phyloP scores from a whole-genome alignment of 2,888 invertebrate genomes.

The Diarsia mendica region DNA sequence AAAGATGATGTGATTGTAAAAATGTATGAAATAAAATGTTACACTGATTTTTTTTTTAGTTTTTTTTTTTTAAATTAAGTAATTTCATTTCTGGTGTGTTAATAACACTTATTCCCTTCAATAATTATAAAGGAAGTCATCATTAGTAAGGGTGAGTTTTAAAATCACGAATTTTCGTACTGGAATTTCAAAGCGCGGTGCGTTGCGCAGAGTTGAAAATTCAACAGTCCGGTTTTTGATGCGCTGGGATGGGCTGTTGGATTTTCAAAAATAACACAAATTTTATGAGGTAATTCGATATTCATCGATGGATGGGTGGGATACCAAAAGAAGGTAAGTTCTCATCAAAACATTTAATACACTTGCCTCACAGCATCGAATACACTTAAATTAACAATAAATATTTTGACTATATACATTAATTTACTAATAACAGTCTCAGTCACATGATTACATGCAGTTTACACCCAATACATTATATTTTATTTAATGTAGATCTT shows the following conservation, averaged over 20 bases:
- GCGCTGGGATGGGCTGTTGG: too few species aligned
- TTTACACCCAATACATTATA: not conserved
- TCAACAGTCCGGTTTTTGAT: too few species aligned
- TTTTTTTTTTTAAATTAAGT: slow-evolving; percentile 1
- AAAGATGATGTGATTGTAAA: slow-evolving; percentile 61
- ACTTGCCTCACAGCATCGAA: slow-evolving; percentile 29
- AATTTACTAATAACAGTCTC: slow-evolving; percentile 69
- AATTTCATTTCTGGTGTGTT: not conserved
- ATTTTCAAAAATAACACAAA: too few species aligned
- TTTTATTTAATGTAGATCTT: slow-evolving; percentile 3
- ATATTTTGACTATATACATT: slow-evolving; percentile 63
- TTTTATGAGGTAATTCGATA: too few species aligned
- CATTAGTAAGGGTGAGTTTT: too few species aligned
- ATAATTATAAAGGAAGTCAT: not conserved
- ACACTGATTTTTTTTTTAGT: slow-evolving; percentile 54
- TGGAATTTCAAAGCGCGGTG: too few species aligned
- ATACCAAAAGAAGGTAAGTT: slow-evolving; percentile 7
- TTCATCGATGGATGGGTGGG: not conserved
- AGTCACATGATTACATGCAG: slow-evolving; percentile 52
- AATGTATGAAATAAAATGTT: slow-evolving; percentile 67
- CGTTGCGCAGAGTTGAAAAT: too few species aligned
- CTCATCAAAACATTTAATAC: slow-evolving; percentile 61
- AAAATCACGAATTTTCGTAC: too few species aligned
- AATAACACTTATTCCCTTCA: not conserved
- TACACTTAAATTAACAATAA: slow-evolving; percentile 60